phyloP scores from a whole-genome alignment of 1,140 invertebrate species.

The Leptonema lineaticorne region DNA sequence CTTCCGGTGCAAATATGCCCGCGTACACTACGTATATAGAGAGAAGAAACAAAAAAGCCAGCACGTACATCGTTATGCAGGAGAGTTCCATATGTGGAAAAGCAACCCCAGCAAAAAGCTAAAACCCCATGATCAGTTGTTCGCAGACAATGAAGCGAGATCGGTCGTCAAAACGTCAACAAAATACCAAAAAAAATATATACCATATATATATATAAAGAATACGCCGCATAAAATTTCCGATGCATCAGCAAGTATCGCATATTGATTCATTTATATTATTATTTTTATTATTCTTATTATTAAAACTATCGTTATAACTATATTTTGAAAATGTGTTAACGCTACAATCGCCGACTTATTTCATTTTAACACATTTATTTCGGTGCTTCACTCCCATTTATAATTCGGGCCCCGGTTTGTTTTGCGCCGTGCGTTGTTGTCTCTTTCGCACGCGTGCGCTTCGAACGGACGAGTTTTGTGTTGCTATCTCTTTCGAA shows the following conservation, averaged over 20 bases:
- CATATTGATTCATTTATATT: too few species aligned
- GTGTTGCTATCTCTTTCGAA: slow-evolving; percentile 22
- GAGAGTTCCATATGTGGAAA: neutral
- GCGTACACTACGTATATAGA: too few species aligned
- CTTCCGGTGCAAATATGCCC: too few species aligned
- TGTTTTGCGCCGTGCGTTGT: neutral
- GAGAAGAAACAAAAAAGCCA: neutral
- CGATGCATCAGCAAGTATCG: neutral
- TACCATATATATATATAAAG: too few species aligned
- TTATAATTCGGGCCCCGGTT: neutral
- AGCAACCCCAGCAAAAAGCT: neutral
- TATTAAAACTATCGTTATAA: too few species aligned
- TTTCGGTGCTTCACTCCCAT: neutral
- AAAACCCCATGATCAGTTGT: neutral
- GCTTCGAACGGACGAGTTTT: neutral
- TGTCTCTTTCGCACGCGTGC: slow-evolving; percentile 25
- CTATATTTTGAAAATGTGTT: neutral
- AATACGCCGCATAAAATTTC: neutral
- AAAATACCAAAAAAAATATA: neutral
- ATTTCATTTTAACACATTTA: slow-evolving; percentile 14
- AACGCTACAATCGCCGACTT: neutral
- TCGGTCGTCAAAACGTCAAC: slow-evolving; percentile 14
- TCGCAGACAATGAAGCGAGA: neutral
- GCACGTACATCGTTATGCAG: neutral
- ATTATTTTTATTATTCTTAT: too few species aligned